Conservation (phyloP, 1,140 invertebrate species). For the Pectinophora gossypiella region DNA sequence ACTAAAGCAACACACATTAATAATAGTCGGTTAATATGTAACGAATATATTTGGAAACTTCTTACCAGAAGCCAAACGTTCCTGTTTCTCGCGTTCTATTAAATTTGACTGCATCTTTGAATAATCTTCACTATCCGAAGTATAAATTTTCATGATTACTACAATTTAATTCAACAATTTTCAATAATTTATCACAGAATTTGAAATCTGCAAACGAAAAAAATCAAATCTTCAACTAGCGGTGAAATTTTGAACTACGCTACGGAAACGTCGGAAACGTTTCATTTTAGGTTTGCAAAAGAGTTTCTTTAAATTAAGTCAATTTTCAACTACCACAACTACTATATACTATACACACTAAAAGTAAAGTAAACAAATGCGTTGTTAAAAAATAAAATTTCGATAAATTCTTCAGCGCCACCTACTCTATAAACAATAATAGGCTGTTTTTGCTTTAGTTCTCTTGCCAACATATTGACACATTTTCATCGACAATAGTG, state of each 20-base stretch:
- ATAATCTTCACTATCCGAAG: conserved; percentile 7
- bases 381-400: too few species aligned
- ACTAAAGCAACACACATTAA: too few species aligned
- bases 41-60: conserved; percentile 8
- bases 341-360: too few species aligned
- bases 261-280: background rate
- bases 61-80: conserved; percentile 30
- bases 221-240: background rate
- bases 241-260: background rate
- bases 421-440: too few species aligned
- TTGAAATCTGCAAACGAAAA: background rate
- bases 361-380: too few species aligned
- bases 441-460: too few species aligned
- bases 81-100: conserved; percentile 24
- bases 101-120: conserved; percentile 14
- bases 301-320: too few species aligned
- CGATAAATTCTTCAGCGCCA: too few species aligned
- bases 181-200: background rate
- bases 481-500: too few species aligned
- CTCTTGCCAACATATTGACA: too few species aligned
- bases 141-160: conserved; percentile 4
- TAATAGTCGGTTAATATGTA: background rate
- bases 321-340: too few species aligned
- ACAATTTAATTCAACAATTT: background rate
- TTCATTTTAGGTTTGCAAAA: too few species aligned